Evolutionary conservation across 2,888 invertebrate species (phyloP).

Genomic region (Oxyscelio sp.): DNA sequence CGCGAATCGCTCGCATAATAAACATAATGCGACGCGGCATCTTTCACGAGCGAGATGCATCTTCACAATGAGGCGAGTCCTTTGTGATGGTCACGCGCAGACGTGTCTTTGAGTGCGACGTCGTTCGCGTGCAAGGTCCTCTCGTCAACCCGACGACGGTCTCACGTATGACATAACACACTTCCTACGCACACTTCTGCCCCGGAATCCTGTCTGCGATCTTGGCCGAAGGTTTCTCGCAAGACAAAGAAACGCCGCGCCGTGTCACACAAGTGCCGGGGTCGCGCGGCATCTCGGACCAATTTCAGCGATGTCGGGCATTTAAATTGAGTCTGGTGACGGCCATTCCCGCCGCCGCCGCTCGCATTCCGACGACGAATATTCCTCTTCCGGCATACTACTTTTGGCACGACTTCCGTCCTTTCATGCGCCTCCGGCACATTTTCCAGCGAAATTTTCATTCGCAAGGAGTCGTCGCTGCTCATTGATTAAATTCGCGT

Average conservation of each 20-base stretch:
- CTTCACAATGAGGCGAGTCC: conserved; percentile 55
- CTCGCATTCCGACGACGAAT: conserved; percentile 74
- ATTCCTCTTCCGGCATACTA: conserved; percentile 60
- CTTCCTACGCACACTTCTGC: conserved; percentile 38
- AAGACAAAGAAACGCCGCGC: conserved; percentile 50
- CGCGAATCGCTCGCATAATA: conserved; percentile 27
- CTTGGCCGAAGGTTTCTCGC: conserved; percentile 41
- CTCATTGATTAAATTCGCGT: conserved; percentile 53
- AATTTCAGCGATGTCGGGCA: conserved; percentile 85
- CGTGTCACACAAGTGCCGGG: conserved; percentile 64
- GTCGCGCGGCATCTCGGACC: conserved; percentile 83
- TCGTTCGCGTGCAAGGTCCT: conserved; percentile 47
- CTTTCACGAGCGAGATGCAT: conserved; percentile 6
- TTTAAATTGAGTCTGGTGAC: conserved; percentile 84
- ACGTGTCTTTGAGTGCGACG: conserved; percentile 52
- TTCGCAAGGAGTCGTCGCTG: conserved; percentile 36
- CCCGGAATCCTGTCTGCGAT: conserved; percentile 19
- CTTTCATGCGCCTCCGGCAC: conserved; percentile 24
- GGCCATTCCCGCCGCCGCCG: conserved; percentile 71
- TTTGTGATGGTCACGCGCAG: conserved; percentile 71
- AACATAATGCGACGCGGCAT: conserved; percentile 39
- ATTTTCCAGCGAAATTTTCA: conserved; percentile 25
- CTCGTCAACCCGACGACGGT: conserved; percentile 43
- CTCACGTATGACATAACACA: conserved; percentile 62
- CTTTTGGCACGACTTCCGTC: conserved; percentile 55